phyloP scores from a whole-genome alignment of 2,888 invertebrate species.

The Tenodera sinensis region DNA sequence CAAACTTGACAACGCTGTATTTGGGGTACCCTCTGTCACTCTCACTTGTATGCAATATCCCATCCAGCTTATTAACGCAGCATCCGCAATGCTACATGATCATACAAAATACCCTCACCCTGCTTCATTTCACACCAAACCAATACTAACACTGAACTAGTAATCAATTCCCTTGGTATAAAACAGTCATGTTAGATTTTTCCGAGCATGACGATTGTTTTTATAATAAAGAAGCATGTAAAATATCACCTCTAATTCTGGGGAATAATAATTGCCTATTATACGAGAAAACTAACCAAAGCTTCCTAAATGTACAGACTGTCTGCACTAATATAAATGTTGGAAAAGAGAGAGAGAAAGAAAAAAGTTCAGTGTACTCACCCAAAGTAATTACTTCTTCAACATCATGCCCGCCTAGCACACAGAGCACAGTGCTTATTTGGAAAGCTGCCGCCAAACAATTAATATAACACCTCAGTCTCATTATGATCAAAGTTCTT shows the following conservation, averaged over 20 bases:
- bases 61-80: background rate
- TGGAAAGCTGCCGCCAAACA: conserved; percentile 10
- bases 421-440: background rate
- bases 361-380: background rate
- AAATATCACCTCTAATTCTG: too few relatives aligned
- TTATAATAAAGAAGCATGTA: too few relatives aligned
- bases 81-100: background rate
- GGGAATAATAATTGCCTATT: too few relatives aligned
- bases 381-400: conserved; percentile 1
- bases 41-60: background rate
- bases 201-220: too few relatives aligned
- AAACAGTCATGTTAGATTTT: too few relatives aligned
- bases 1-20: conserved; percentile 5
- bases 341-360: background rate
- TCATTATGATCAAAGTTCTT: conserved; percentile 12
- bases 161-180: too few relatives aligned
- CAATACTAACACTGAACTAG: background rate
- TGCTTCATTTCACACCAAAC: too few relatives aligned
- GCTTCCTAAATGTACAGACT: too few relatives aligned
- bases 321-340: too few relatives aligned
- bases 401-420: conserved; percentile 1
- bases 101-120: background rate
- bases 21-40: background rate
- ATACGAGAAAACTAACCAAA: too few relatives aligned
- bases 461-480: conserved; percentile 10